Evolutionary conservation across 1,140 invertebrate genomes (phyloP).

Genomic region (Drosophila murphyi): DNA sequence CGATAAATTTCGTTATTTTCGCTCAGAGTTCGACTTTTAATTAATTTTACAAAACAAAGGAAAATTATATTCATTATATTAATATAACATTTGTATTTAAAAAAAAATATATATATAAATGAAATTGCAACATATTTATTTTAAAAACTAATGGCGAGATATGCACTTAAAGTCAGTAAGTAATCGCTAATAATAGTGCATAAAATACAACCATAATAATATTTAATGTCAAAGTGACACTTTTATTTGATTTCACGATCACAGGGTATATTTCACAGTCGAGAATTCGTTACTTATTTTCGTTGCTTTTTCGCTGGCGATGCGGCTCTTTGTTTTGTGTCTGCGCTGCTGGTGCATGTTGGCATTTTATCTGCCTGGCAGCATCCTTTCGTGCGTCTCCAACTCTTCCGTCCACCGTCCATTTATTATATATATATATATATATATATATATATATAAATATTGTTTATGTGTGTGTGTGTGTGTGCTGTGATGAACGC

Average conservation of each 20-base stretch:
- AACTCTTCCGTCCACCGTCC: slow-evolving; percentile 24
- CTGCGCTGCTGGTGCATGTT: slow-evolving; percentile 31
- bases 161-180: too few species aligned
- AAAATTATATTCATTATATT: too few species aligned
- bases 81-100: too few species aligned
- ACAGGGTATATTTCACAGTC: slow-evolving; percentile 4
- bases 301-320: slow-evolving; percentile 3
- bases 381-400: slow-evolving; percentile 16
- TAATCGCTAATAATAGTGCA: too few species aligned
- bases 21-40: too few species aligned
- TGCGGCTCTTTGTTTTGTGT: slow-evolving; percentile 48
- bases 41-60: neutral
- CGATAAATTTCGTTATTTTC: too few species aligned
- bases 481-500: slow-evolving; percentile 58
- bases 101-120: too few species aligned
- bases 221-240: too few species aligned
- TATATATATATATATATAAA: slow-evolving; percentile 1
- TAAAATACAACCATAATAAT: too few species aligned
- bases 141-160: too few species aligned
- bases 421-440: slow-evolving; percentile 7
- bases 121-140: too few species aligned
- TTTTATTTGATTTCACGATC: neutral
- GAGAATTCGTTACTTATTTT: neutral
- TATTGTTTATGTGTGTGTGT: neutral
- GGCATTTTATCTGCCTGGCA: slow-evolving; percentile 31